Percentiles rank a stretch among this genome's conserved stretches.
Conservation (phyloP, 2,797 vertebrate genomes). For the Rhincodon typus region DNA sequence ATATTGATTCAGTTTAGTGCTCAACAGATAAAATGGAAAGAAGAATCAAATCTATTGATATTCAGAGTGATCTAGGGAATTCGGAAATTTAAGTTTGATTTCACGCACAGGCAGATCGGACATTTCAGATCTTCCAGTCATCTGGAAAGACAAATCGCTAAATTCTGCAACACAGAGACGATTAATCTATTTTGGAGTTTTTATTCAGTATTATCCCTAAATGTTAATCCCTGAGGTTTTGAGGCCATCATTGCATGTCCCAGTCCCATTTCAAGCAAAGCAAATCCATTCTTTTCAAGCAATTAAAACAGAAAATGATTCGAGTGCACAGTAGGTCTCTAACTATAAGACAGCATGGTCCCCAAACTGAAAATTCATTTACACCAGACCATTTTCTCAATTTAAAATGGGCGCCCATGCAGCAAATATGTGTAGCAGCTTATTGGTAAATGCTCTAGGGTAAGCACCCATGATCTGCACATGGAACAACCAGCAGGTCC, state of each 20-base stretch:
- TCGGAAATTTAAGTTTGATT: not conserved
- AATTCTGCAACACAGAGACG: not conserved
- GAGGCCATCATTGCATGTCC: not conserved
- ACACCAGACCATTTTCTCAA: not conserved
- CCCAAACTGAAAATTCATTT: not conserved
- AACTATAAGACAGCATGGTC: not conserved
- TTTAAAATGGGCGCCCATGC: not conserved
- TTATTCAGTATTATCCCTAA: not conserved
- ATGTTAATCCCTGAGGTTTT: not conserved
- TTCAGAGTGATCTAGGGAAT: not conserved
- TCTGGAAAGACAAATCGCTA: not conserved
- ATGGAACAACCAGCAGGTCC: not conserved
- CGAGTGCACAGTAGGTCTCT: not conserved
- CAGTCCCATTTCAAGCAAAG: not conserved
- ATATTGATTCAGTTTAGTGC: not conserved
- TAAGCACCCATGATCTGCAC: not conserved
- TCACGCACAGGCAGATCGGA: not conserved
- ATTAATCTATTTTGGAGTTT: not conserved
- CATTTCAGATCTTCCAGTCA: not conserved
- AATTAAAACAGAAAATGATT: not conserved
- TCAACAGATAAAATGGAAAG: not conserved
- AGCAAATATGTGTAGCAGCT: not conserved
- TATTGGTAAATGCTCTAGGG: not conserved
- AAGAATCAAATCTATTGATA: not conserved
- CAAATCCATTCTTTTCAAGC: not conserved